Evolutionary conservation across 2,888 invertebrate species (phyloP), one percentile per base, ranked within the genome.

Genomic region (Iselma pallidipennis): DNA sequence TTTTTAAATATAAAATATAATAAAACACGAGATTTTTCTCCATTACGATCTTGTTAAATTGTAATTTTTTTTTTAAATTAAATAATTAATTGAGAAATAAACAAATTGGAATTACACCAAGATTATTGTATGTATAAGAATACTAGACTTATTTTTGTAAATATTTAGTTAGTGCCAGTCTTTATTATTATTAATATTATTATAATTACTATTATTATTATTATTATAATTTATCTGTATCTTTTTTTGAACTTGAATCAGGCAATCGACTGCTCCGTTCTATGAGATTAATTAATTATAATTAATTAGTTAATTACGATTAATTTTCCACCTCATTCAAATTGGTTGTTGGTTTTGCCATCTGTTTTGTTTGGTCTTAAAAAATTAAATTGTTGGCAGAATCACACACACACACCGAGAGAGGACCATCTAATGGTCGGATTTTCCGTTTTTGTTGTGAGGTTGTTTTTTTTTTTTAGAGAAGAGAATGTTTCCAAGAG

Each of bases 61-160:
- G 56, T 26, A 12, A 7, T 19, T 48, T 25, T 48, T 5, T n/a
- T 50, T 50, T 1, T 25, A 28, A 50, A 25, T 50, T 2, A 25
- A 14, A 1, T 23, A 23, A 49, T 23, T 28, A n/a, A 26, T 23
- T 5, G 7, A 26, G n/a, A 28, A 10, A 50, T 65, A 61, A 66
- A 62, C 63, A n/a, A n/a, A n/a, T 65, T 65, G 70, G 66, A 69
- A 59, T 71, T 70, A 70, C 70, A 69, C 63, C 68, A 70, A 70
- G 45, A 60, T 65, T 68, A 70, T 63, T 63, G 6, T 74, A 71
- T 72, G 73, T 71, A 71, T 74, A 77, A 74, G 75, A 66, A 71
- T 71, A 74, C 74, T 77, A 78, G 78, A 80, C 75, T 78, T 80
- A 80, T 79, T 79, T 80, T 80, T 79, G 78, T 80, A 79, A 76